Evolutionary conservation across 1,140 invertebrate genomes (phyloP).

Genomic region (Charaxes varanes): DNA sequence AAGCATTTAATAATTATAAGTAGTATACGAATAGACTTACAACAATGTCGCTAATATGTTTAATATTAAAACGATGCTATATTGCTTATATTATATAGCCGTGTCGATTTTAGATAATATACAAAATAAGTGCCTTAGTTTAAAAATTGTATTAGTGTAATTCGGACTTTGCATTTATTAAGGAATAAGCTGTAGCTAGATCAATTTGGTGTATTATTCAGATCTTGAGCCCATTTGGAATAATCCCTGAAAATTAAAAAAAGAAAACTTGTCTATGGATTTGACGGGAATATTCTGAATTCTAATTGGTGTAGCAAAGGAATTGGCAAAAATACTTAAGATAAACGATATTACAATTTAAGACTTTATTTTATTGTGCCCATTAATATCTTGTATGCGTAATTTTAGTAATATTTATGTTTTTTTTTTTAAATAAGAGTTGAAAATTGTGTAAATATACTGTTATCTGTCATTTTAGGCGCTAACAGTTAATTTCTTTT

Average conservation of each 20-base stretch:
- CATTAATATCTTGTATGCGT: slow-evolving; percentile 18
- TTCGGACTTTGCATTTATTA: slow-evolving; percentile 32
- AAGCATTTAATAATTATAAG: slow-evolving; percentile 65
- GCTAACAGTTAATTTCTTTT: slow-evolving; percentile 34
- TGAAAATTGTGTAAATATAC: slow-evolving; percentile 53
- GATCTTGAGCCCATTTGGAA: slow-evolving; percentile 45
- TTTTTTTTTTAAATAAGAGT: slow-evolving; percentile 4
- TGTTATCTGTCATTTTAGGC: slow-evolving; percentile 31
- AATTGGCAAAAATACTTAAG: slow-evolving; percentile 20
- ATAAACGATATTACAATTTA: slow-evolving; percentile 19
- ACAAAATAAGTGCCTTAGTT: slow-evolving; percentile 3
- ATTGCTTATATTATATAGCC: slow-evolving; percentile 15
- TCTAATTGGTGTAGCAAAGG: slow-evolving; percentile 23
- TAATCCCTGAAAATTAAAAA: slow-evolving; percentile 49
- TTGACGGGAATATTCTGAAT: slow-evolving; percentile 67
- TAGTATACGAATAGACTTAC: slow-evolving; percentile 36
- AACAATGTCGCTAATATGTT: slow-evolving; percentile 19
- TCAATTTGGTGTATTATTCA: slow-evolving; percentile 11
- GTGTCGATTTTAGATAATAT: slow-evolving; percentile 9
- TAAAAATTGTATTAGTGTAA: slow-evolving; percentile 6
- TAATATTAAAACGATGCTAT: slow-evolving; percentile 8
- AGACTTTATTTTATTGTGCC: slow-evolving; percentile 21
- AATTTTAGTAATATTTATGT: slow-evolving; percentile 1
- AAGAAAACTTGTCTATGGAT: slow-evolving; percentile 22
- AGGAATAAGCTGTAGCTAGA: slow-evolving; percentile 15